phyloP scores from a whole-genome alignment of 1,140 invertebrate species.

The Agraylea sexmaculata region DNA sequence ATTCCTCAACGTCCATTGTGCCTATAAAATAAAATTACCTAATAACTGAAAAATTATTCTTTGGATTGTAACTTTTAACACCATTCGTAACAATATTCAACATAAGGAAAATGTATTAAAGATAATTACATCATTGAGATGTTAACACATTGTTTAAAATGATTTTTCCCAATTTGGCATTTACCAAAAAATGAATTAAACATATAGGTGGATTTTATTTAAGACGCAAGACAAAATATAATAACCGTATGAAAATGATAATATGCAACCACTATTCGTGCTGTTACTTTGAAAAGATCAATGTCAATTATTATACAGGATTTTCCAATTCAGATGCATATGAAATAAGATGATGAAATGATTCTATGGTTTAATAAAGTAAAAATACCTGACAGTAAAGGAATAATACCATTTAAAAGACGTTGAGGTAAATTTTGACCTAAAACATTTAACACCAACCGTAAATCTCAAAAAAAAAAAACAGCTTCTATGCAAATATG shows the following conservation, averaged over 20 bases:
- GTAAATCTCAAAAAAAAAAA: neutral
- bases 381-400: constrained; percentile 8
- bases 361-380: no score
- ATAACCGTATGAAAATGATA: no score
- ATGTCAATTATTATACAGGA: no score
- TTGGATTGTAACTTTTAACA: constrained; percentile 5
- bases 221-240: neutral
- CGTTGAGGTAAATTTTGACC: constrained; percentile 3
- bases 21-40: constrained; percentile 51
- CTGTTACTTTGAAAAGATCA: no score
- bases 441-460: constrained; percentile 7
- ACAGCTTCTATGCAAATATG: neutral
- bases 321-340: no score
- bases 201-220: neutral
- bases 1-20: constrained; percentile 81
- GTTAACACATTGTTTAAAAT: no score
- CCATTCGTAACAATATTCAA: constrained; percentile 5
- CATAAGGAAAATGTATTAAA: constrained; percentile 4
- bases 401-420: constrained; percentile 12
- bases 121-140: no score
- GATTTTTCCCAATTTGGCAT: constrained; percentile 5
- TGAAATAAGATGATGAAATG: no score
- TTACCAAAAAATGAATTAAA: constrained; percentile 2
- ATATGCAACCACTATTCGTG: no score
- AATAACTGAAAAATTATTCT: constrained; percentile 3